These are phyloP conservation scores for Ictalurus furcatus DNA, from an alignment of 2,113 vertebrate genomes.

Conservation along the genomic window DNA sequence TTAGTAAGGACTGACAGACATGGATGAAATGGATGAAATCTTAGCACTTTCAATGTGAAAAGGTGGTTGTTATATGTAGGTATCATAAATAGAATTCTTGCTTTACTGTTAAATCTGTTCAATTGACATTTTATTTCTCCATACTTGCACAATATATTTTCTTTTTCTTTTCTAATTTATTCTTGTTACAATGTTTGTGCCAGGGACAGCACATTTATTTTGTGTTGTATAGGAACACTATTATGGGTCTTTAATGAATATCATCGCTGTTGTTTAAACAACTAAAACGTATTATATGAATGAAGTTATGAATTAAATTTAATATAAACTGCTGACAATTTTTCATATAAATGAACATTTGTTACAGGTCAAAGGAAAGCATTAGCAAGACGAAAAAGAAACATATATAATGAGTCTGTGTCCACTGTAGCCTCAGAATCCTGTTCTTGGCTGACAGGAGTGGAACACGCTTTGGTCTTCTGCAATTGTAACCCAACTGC, in stretches of 20 bases:
- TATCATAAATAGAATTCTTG: background rate
- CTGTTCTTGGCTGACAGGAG: background rate
- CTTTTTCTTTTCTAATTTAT: background rate
- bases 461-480: background rate
- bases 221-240: background rate
- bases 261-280: background rate
- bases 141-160: background rate
- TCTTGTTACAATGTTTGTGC: background rate
- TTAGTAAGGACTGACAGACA: no score
- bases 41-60: background rate
- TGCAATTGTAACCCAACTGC: background rate
- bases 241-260: background rate
- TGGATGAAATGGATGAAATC: no score
- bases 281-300: background rate
- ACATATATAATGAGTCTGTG: background rate
- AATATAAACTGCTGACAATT: background rate
- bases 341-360: background rate
- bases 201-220: background rate
- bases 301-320: background rate
- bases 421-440: background rate
- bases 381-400: background rate
- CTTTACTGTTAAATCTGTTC: background rate
- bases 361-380: background rate
- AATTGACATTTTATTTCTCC: background rate
- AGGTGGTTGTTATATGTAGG: background rate